These are phyloP conservation scores for Lysiphlebus fabarum DNA, from an alignment of 1,140 invertebrate genomes.

Conservation along the genomic window DNA sequence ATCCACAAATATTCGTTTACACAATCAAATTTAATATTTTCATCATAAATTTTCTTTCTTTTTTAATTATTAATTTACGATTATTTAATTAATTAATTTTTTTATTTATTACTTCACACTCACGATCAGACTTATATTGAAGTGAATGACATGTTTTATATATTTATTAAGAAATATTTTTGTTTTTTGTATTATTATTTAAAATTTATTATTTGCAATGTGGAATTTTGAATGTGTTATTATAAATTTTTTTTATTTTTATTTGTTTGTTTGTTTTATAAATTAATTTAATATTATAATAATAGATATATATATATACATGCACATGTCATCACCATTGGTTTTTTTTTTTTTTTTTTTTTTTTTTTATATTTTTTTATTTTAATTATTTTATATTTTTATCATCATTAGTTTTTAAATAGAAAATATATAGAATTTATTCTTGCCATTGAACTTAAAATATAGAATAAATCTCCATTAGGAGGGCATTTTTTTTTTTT, in stretches of 20 bases:
- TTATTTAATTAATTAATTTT: too few species aligned
- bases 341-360: slow-evolving; percentile 18
- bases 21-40: too few species aligned
- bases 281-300: slow-evolving; percentile 44
- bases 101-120: slow-evolving; percentile 13
- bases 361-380: slow-evolving; percentile 28
- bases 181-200: too few species aligned
- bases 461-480: slow-evolving; percentile 43
- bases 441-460: slow-evolving; percentile 46
- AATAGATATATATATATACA: slow-evolving; percentile 47
- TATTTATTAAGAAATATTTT: too few species aligned
- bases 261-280: slow-evolving; percentile 27
- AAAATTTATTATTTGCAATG: too few species aligned
- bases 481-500: slow-evolving; percentile 16
- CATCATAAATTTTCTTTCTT: background rate
- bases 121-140: slow-evolving; percentile 25
- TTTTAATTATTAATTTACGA: background rate
- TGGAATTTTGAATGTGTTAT: background rate
- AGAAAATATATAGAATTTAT: slow-evolving; percentile 56
- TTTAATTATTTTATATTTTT: too few species aligned
- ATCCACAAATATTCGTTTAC: background rate
- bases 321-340: slow-evolving; percentile 33
- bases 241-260: slow-evolving; percentile 11
- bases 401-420: slow-evolving; percentile 50
- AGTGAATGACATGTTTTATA: slow-evolving; percentile 16